Evolutionary conservation across 2,797 vertebrate genomes (phyloP), one percentile per base, ranked within the genome.

Genomic region (Myotis findleyi): DNA sequence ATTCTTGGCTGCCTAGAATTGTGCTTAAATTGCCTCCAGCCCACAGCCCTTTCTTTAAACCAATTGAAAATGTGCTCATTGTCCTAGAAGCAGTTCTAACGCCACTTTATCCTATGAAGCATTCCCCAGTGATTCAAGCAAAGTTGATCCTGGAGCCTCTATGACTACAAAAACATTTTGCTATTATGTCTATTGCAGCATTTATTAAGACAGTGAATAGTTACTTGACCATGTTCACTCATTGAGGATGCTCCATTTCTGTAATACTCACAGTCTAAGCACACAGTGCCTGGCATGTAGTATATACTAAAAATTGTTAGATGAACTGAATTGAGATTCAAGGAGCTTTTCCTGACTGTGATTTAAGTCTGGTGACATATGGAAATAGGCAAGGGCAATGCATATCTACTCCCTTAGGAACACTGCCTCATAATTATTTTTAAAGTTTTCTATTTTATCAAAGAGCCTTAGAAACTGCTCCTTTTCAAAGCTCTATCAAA

Each of bases 391-490:
- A 93, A 94, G 95, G 79, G 82, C 77, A 92, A 94, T 80, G 87
- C 75, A 38, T 92, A 90, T 85, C 94, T 91, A 47, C 68, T 97
- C 96, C 90, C 94, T 83, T 44, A 93, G 96, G 97, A 89, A 89
- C 38, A 27, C 55, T 87, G 95, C 77, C 69, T 97, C 92, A 75
- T 96, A 97, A 97, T 97, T 96, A 97, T 96, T 96, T 97, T 93
- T 33, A 96, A 96, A 96, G 87, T 95, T 97, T 96, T 97, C 87
- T 85, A 75, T 97, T 97, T 96, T 96, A 97, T 97, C 95, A 97
- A 97, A 95, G 79, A 59, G 49, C 87, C 75, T 94, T 95, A 95
- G 95, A 97, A 96, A 92, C 71, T 2, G 25, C 91, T 97, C 62
- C 94, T 92, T 97, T 97, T 96, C 95, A 97, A 96, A 97, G 82